A percentile compares a stretch with the other conserved stretches of the same genome.
Evolutionary conservation across 2,113 vertebrate species (phyloP).

Genomic region (Albula goreensis): DNA sequence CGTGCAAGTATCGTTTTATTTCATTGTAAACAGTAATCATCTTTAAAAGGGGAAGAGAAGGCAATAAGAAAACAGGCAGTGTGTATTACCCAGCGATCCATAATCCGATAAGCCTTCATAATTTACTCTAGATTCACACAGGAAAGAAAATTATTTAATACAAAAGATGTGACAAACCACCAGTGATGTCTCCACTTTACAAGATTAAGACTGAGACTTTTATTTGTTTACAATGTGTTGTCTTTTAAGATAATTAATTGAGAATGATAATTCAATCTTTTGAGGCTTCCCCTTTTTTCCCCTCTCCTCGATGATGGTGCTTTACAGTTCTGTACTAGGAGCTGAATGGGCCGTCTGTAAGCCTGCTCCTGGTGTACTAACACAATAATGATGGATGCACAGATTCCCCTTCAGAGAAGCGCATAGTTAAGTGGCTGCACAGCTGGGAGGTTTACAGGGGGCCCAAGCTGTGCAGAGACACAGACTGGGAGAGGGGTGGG

Average conservation of each 20-base stretch:
- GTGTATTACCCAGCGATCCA: slow-evolving; percentile 26
- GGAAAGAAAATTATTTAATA: slow-evolving; percentile 42
- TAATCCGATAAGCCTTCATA: slow-evolving; percentile 64
- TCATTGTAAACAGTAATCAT: slow-evolving; percentile 30
- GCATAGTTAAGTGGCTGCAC: slow-evolving; percentile 60
- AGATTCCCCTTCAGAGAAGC: background rate
- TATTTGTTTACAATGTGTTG: slow-evolving; percentile 61
- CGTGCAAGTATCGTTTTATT: slow-evolving; percentile 5
- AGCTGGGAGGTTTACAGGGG: slow-evolving; percentile 41
- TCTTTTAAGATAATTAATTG: slow-evolving; percentile 70
- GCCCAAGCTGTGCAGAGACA: slow-evolving; percentile 21
- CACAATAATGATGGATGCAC: background rate
- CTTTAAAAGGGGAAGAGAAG: slow-evolving; percentile 14
- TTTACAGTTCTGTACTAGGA: background rate
- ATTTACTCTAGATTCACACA: slow-evolving; percentile 57
- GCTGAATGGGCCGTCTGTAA: background rate
- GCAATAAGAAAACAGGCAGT: background rate
- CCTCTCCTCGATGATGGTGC: background rate
- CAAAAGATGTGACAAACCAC: slow-evolving; percentile 37
- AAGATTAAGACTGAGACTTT: slow-evolving; percentile 46
- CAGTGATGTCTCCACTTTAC: slow-evolving; percentile 39
- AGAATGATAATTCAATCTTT: slow-evolving; percentile 69
- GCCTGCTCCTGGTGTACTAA: background rate
- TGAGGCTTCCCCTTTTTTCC: slow-evolving; percentile 33
- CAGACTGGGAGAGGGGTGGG: slow-evolving; percentile 38